These are phyloP conservation scores for Cyanoramphus novaezelandiae DNA, from an alignment of 2,113 vertebrate genomes.

Conservation along the genomic window DNA sequence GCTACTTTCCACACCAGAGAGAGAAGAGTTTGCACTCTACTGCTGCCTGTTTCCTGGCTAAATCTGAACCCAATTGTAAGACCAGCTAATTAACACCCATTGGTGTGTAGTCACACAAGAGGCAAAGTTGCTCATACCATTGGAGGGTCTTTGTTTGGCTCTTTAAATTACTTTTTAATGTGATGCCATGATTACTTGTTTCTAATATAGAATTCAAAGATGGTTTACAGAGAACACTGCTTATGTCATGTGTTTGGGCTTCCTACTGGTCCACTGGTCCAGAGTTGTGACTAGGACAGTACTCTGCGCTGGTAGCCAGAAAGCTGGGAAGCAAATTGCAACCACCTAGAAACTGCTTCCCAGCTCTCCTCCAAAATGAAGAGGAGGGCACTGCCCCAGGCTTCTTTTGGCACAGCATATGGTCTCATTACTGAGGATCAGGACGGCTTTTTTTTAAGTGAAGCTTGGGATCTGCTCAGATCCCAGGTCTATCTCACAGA, in stretches of 20 bases:
- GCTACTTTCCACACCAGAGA: neutral
- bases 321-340: neutral
- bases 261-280: neutral
- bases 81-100: neutral
- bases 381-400: neutral
- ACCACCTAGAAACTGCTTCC: neutral
- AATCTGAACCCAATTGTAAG: neutral
- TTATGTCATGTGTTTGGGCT: neutral
- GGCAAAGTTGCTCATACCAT: neutral
- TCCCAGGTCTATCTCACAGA: neutral
- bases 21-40: neutral
- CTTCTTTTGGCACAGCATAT: neutral
- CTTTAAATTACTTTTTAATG: neutral
- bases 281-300: neutral
- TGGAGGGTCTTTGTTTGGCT: neutral
- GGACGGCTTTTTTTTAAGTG: neutral
- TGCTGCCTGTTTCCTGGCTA: neutral
- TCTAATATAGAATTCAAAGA: neutral
- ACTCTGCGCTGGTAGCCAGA: neutral
- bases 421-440: accelerated
- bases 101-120: neutral
- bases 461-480: neutral
- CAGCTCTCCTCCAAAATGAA: neutral
- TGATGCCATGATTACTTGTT: neutral
- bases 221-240: neutral